These are phyloP conservation scores for Danionella dracula DNA, from an alignment of 2,797 vertebrate species.

Conservation along the genomic window DNA sequence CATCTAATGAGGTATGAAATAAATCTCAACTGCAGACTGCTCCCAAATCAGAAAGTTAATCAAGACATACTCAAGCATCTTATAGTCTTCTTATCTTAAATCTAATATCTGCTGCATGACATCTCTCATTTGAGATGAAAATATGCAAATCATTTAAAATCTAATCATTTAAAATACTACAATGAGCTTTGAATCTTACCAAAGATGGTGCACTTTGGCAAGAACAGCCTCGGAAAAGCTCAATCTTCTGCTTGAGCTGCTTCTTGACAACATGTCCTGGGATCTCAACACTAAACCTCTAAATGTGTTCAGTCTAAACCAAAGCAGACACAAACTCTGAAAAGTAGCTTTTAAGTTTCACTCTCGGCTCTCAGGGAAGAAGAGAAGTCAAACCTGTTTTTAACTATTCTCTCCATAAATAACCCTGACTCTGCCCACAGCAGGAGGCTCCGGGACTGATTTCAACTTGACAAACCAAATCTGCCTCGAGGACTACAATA, in stretches of 20 bases:
- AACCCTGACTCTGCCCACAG: neutral
- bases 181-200: conserved; percentile 40
- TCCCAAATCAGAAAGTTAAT: neutral
- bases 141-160: neutral
- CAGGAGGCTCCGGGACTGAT: conserved; percentile 7
- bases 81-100: neutral
- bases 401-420: conserved; percentile 3
- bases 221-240: conserved; percentile 38
- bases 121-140: neutral
- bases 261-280: conserved; percentile 27
- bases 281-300: neutral
- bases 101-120: neutral
- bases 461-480: conserved; percentile 33
- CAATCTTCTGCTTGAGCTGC: conserved; percentile 15
- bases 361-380: neutral
- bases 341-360: conserved; percentile 18
- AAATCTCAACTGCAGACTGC: neutral
- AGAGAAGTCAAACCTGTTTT: conserved; percentile 38
- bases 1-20: neutral
- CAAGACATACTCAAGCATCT: neutral
- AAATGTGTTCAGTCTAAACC: neutral
- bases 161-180: neutral
- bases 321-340: conserved; percentile 7
- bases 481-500: conserved; percentile 8
- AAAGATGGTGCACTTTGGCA: conserved; percentile 39